These are phyloP conservation scores for Gallirallus australis DNA, from an alignment of 2,797 vertebrate genomes.

Conservation along the genomic window DNA sequence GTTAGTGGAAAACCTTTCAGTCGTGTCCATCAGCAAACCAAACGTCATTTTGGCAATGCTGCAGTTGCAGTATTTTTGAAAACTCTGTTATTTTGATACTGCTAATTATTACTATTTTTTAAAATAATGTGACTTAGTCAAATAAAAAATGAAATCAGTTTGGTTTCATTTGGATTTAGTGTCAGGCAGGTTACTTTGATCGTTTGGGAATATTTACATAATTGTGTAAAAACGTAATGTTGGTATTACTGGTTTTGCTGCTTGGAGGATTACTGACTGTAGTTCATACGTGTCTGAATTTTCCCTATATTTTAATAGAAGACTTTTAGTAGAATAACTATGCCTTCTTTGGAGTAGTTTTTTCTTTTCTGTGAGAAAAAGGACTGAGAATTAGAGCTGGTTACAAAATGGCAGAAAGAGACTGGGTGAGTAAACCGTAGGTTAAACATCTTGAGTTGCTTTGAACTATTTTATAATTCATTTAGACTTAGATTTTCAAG, in stretches of 20 bases:
- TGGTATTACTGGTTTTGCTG: neutral
- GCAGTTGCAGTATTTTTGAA: neutral
- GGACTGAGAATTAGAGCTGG: neutral
- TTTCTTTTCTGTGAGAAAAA: neutral
- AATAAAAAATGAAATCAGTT: neutral
- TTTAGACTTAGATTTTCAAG: neutral
- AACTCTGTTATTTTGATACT: neutral
- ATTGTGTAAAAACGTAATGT: rapidly evolving
- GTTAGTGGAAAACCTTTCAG: neutral
- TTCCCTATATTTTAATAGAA: neutral
- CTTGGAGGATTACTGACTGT: neutral
- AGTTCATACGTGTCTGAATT: neutral
- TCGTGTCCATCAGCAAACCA: neutral
- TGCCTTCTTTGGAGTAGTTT: neutral
- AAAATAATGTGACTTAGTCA: neutral
- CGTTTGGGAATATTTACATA: neutral
- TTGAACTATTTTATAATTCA: neutral
- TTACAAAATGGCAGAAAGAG: neutral
- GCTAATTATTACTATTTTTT: no score
- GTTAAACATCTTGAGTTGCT: neutral
- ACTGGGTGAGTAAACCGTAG: neutral
- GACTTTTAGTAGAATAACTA: neutral
- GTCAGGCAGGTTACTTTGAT: neutral
- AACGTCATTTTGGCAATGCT: neutral
- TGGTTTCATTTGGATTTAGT: neutral